Base-by-base conservation (phyloP, 2,113 vertebrate genomes). In the Dasyprocta punctata region DNA sequence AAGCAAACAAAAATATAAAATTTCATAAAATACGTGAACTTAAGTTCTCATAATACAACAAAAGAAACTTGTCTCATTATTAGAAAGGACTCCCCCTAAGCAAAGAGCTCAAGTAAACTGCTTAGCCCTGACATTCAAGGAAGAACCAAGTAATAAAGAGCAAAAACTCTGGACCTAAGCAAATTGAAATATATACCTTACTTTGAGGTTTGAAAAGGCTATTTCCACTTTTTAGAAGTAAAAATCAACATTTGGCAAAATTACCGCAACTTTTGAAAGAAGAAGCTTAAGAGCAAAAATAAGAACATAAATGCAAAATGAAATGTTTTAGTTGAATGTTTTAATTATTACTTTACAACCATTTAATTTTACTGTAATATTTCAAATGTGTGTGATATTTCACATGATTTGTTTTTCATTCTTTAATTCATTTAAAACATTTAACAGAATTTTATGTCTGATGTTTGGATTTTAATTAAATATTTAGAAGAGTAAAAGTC, bases 401-500 rank as follows among this genome's bases (percentile, higher is more conserved):
- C 41, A 30, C 38, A 7, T 78, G 24, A 20, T 38, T 56, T 73
- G n/a, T 81, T 54, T 56, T 65, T 56, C n/a, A 24, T 67, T 65
- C 81, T 44, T 83, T 44, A 88, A 36, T 24, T 82, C 78, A 36
- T 67, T 75, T 56, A 65, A 75, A 54, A 41, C 22, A 61, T 73
- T 73, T 88, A 73, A 81, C 54, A 95, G 90, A 95, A 75, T 75
- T 82, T 75, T 36, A 7, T 75, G 26, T 75, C 38, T 65, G 69
- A 38, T 52, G 7, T 81, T 87, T 95, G 81, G 28, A 38, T 75
- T 61, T 88, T 52, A 73, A 86, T 60, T 82, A 81, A 87, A 60
- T 71, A 81, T 83, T 89, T 84, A 77, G 77, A 87, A 47, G 24
- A 92, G 47, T 92, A 92, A 75, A 52, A 92, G 87, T 83, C 61